phyloP scores from a whole-genome alignment of 2,888 invertebrate genomes.

The Coleophora deauratella region DNA sequence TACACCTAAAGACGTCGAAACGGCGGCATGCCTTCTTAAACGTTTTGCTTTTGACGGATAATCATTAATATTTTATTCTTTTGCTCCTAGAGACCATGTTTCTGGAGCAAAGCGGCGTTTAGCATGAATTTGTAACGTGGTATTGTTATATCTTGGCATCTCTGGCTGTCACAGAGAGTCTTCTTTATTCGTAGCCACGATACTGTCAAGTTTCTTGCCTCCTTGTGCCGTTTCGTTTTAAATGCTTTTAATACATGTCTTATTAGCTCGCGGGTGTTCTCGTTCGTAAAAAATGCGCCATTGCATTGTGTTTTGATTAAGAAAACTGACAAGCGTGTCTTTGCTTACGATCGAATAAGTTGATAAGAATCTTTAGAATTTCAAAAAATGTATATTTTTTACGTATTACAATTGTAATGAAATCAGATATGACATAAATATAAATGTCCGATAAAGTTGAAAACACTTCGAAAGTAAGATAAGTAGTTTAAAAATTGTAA shows the following conservation, averaged over 20 bases:
- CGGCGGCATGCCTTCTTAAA: slow-evolving; percentile 29
- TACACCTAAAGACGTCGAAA: slow-evolving; percentile 61
- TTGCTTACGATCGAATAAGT: too few species aligned
- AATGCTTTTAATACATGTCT: slow-evolving; percentile 43
- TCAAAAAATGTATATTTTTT: too few species aligned
- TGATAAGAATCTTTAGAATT: too few species aligned
- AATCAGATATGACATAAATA: too few species aligned
- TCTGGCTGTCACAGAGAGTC: slow-evolving; percentile 44
- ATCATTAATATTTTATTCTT: too few species aligned
- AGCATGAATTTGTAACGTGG: slow-evolving; percentile 22
- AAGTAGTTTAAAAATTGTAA: too few species aligned
- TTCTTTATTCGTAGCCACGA: slow-evolving; percentile 49
- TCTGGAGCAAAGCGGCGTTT: not conserved
- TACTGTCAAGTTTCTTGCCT: slow-evolving; percentile 48
- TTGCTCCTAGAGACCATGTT: too few species aligned
- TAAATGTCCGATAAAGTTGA: too few species aligned
- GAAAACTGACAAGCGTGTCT: too few species aligned
- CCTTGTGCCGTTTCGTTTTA: slow-evolving; percentile 40
- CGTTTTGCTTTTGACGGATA: not conserved
- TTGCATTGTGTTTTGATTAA: too few species aligned
- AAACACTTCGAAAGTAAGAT: too few species aligned
- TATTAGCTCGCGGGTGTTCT: slow-evolving; percentile 37
- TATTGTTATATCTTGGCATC: slow-evolving; percentile 40
- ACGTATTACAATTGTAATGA: too few species aligned
- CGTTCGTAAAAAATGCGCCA: not conserved